Base-by-base conservation (phyloP, 2,888 invertebrate genomes). In the Drosophila yooni region DNA sequence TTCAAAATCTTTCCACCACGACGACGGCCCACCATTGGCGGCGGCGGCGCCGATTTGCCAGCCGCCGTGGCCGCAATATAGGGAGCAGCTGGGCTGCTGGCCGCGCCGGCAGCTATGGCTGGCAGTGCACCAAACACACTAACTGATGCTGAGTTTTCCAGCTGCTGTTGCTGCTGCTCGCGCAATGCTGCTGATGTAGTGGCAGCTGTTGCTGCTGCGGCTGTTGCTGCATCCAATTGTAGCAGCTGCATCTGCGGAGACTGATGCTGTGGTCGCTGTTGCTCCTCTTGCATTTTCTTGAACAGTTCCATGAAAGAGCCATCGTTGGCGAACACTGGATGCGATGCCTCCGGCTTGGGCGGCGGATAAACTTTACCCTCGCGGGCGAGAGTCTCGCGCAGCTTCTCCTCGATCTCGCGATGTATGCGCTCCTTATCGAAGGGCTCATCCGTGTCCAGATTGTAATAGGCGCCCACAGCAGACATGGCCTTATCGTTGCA, bases 281-380 rank as follows among this genome's bases (percentile, higher is more conserved):
- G 84, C 93, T 60, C 83, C 51, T 94, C 94, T 53, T 94, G 94
- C 96, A 98, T 96, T 92, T 96, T 97, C 93, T 98, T 98, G 89
- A 98, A 98, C 95, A 97, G 96, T 92, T 98, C 98, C 89, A 98
- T 94, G 91, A 98, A 98, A 76, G 97, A 97, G 4, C 98, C 98
- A 91, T 98, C 98, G 92, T 98, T 98, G 27, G 93, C 93, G 64
- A 93, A 93, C 1, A 93, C 92, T 0, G 93, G 93, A 83, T 93
- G 93, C 25, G 93, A 92, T 34, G 85, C 70, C 91, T 96, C 97
- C 0, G 95, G 95, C 89, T 97, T 95, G 18, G 94, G 95, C 4
- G 94, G 93, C 64, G 94, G 94, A 62, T 95, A 93, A 0, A 93
- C 88, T 80, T 93, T 93, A 11, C 93, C 93, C 40, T 93, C 93